A percentile compares a stretch with the other conserved stretches of the same genome.
Evolutionary conservation across 2,113 vertebrate species (phyloP).

Genomic region (Hypomesus transpacificus): DNA sequence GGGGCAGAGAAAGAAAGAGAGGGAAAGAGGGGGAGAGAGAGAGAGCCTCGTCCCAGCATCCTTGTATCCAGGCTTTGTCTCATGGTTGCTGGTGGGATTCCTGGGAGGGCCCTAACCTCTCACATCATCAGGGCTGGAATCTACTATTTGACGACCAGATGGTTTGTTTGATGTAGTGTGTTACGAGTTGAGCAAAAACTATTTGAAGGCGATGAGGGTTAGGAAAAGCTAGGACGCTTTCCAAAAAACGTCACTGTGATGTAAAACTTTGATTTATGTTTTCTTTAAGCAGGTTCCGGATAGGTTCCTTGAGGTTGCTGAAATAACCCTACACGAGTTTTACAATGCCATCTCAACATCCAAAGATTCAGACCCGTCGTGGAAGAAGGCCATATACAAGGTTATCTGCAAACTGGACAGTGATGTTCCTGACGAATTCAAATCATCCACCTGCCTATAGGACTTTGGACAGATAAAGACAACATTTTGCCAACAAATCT

Average conservation of each 20-base stretch:
- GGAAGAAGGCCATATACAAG: slow-evolving; percentile 99
- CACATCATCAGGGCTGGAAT: slow-evolving; percentile 39
- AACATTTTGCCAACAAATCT: background rate
- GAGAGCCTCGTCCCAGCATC: slow-evolving; percentile 49
- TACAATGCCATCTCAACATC: slow-evolving; percentile 82
- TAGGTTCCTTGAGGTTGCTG: slow-evolving; percentile 88
- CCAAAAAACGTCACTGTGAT: no score
- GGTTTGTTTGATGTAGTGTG: no score
- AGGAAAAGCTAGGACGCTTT: no score
- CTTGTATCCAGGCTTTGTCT: slow-evolving; percentile 29
- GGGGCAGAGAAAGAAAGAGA: no score
- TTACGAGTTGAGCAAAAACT: no score
- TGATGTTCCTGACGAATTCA: slow-evolving; percentile 89
- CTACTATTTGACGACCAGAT: no score
- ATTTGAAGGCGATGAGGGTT: no score
- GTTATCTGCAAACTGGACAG: slow-evolving; percentile 97
- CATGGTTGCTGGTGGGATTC: slow-evolving; percentile 23
- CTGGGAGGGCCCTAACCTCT: slow-evolving; percentile 21
- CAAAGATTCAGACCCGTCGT: slow-evolving; percentile 90
- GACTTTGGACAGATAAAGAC: background rate
- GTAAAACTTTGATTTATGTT: slow-evolving; percentile 16
- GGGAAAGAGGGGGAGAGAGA: background rate
- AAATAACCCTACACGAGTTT: slow-evolving; percentile 90
- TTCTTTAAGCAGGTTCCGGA: slow-evolving; percentile 80
- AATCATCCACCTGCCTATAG: slow-evolving; percentile 79